A percentile compares a stretch with the other conserved stretches of the same genome.
These are phyloP conservation scores for Ornithorhynchus anatinus DNA, from an alignment of 2,113 vertebrate species.

Conservation along the genomic window DNA sequence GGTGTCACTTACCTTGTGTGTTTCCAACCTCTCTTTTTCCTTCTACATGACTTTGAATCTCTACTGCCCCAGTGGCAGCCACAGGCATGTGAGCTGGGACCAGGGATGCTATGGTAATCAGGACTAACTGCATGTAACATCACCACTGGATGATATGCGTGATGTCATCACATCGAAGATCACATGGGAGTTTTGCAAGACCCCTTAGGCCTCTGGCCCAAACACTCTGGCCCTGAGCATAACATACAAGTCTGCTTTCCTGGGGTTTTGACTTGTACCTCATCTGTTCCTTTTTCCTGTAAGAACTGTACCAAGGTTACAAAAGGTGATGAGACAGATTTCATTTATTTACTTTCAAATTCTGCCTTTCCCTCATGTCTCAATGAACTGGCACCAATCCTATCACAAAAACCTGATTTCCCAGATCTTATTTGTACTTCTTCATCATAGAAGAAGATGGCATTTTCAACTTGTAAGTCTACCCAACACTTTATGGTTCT, in stretches of 20 bases:
- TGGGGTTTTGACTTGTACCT: neutral
- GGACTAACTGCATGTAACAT: too few species aligned
- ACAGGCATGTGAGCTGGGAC: too few species aligned
- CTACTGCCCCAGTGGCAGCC: too few species aligned
- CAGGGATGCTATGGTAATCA: too few species aligned
- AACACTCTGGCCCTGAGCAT: too few species aligned
- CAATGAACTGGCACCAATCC: neutral
- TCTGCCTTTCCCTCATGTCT: neutral
- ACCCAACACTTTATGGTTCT: neutral
- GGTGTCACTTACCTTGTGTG: too few species aligned
- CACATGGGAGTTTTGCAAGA: too few species aligned
- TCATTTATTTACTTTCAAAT: conserved; percentile 13
- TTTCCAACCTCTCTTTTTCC: too few species aligned
- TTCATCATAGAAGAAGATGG: neutral
- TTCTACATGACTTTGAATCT: too few species aligned
- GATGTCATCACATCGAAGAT: too few species aligned
- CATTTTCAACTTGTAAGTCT: neutral
- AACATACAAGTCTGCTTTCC: neutral
- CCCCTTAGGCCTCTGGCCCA: too few species aligned
- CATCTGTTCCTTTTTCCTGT: neutral
- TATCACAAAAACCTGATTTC: neutral
- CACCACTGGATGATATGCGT: too few species aligned
- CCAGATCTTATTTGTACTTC: conserved; percentile 22
- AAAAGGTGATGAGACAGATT: neutral
- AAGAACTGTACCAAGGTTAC: neutral